Percentiles rank a stretch among this genome's conserved stretches.
These are phyloP conservation scores for Capromys pilorides DNA, from an alignment of 2,797 vertebrate genomes.

Conservation along the genomic window DNA sequence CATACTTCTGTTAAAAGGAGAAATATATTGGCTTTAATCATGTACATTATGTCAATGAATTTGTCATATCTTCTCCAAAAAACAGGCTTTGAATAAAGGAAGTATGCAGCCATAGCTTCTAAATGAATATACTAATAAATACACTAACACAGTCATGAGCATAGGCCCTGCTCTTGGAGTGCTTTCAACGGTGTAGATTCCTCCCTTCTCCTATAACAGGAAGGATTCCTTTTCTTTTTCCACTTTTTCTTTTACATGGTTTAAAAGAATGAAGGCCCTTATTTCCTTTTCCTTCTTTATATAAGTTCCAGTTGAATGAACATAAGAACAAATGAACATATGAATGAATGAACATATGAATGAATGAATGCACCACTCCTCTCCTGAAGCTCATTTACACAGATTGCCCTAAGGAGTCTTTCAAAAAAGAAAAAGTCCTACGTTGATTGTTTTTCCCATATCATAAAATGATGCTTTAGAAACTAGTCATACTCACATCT, in stretches of 20 bases:
- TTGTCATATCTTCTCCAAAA: not conserved
- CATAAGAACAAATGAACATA: not conserved
- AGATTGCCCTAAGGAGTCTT: not conserved
- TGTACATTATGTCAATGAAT: not conserved
- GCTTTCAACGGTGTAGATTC: not conserved
- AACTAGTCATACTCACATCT: not conserved
- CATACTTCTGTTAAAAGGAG: not conserved
- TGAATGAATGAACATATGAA: not conserved
- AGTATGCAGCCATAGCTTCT: no score
- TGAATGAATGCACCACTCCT: not conserved
- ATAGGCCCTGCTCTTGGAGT: not conserved
- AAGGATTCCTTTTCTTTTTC: not conserved
- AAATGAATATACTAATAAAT: not conserved
- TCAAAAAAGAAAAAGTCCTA: not conserved
- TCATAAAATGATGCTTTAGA: constrained; percentile 45
- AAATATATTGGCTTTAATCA: constrained; percentile 6
- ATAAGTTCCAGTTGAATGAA: not conserved
- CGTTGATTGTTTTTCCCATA: not conserved
- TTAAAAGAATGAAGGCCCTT: not conserved
- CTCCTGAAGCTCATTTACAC: not conserved
- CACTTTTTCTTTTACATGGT: not conserved
- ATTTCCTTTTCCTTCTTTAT: not conserved
- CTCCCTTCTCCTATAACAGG: not conserved
- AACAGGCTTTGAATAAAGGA: not conserved
- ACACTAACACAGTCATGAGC: not conserved